These are phyloP conservation scores for Cephonodes hylas DNA, from an alignment of 2,888 invertebrate species.

Conservation along the genomic window DNA sequence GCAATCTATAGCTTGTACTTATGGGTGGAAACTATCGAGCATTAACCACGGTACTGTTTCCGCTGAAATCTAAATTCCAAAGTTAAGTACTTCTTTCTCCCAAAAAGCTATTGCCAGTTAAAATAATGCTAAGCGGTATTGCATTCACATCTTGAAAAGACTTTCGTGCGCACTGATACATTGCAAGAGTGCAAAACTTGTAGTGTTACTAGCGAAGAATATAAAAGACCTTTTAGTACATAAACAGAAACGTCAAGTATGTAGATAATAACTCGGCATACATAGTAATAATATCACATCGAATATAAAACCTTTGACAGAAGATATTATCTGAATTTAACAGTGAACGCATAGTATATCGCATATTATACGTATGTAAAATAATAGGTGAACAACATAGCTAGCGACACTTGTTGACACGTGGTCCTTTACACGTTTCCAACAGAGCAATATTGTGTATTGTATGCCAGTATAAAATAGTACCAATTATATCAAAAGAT, in stretches of 20 bases:
- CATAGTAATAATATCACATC: no score
- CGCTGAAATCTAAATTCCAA: neutral
- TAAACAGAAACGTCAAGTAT: neutral
- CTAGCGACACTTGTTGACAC: neutral
- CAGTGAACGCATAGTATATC: neutral
- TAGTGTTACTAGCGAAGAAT: neutral
- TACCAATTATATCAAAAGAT: no score
- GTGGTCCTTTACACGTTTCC: neutral
- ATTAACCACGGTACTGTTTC: neutral
- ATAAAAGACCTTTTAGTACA: neutral
- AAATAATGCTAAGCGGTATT: neutral
- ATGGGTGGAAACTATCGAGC: neutral
- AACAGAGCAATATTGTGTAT: neutral
- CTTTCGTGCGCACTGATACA: neutral
- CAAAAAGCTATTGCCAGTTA: neutral
- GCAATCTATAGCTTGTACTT: neutral
- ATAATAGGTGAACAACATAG: neutral
- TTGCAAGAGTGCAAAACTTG: neutral
- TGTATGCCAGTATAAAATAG: no score
- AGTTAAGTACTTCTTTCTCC: neutral
- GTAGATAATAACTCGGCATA: conserved; percentile 3
- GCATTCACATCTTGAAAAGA: neutral
- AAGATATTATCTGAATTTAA: no score
- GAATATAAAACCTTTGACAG: neutral
- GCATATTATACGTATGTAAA: neutral